Percentiles rank a stretch among this genome's conserved stretches.
These are phyloP conservation scores for Loriculus beryllinus DNA, from an alignment of 2,797 vertebrate species.

Conservation along the genomic window DNA sequence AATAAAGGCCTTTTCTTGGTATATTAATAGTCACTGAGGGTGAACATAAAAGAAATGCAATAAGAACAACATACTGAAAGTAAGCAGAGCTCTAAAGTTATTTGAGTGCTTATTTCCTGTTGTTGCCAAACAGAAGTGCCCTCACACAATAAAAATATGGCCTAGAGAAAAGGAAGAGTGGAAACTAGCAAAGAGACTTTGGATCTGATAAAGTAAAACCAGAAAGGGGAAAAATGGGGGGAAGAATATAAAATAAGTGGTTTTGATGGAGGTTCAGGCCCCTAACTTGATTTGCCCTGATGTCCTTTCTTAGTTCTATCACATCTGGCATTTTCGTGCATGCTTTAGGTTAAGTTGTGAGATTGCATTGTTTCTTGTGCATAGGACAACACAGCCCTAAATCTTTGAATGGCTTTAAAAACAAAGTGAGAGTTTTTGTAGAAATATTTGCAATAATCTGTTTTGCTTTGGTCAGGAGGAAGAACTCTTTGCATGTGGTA, in stretches of 20 bases:
- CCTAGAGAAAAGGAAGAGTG: background rate
- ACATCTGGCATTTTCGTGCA: background rate
- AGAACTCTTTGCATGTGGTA: rapidly evolving
- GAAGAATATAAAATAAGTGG: background rate
- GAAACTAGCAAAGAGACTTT: background rate
- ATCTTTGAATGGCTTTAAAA: background rate
- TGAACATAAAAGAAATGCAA: conserved; percentile 6
- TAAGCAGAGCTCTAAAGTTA: background rate
- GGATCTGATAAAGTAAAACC: background rate
- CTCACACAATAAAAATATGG: background rate
- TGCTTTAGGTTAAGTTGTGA: background rate
- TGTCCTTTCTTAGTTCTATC: background rate
- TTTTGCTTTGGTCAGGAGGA: background rate
- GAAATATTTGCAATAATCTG: background rate
- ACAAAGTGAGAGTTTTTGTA: background rate
- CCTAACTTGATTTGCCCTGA: background rate
- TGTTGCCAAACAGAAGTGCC: background rate
- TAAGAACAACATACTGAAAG: background rate
- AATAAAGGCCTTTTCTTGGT: background rate
- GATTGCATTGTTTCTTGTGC: background rate
- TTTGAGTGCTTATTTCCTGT: background rate
- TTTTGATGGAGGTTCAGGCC: background rate
- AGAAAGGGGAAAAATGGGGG: background rate
- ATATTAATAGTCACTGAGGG: background rate
- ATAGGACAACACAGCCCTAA: background rate